Evolutionary conservation across 1,140 invertebrate genomes (phyloP).

Genomic region (Centruroides vittatus): DNA sequence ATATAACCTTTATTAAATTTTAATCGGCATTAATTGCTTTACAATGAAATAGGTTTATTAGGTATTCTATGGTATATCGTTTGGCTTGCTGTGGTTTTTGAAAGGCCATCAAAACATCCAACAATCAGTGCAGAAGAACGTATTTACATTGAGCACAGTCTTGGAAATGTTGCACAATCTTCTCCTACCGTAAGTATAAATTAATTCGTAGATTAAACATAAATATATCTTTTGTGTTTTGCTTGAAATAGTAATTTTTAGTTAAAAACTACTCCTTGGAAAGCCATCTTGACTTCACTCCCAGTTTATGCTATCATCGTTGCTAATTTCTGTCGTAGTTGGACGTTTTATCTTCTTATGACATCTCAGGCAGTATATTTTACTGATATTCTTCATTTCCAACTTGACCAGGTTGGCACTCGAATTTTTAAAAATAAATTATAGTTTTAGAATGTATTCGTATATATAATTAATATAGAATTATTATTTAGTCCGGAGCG

Average conservation of each 20-base stretch:
- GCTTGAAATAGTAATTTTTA: slow-evolving; percentile 20
- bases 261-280: slow-evolving; percentile 81
- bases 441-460: no score
- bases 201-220: neutral
- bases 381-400: slow-evolving; percentile 72
- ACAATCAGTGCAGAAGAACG: slow-evolving; percentile 80
- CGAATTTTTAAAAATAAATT: neutral
- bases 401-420: slow-evolving; percentile 65
- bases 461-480: no score
- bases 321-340: slow-evolving; percentile 97
- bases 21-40: neutral
- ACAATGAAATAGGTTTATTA: slow-evolving; percentile 17
- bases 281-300: slow-evolving; percentile 80
- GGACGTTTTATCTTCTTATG: slow-evolving; percentile 98
- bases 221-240: no score
- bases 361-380: slow-evolving; percentile 95
- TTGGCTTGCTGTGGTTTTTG: slow-evolving; percentile 88
- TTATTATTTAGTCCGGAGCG: slow-evolving; percentile 62
- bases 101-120: slow-evolving; percentile 86
- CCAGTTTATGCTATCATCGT: slow-evolving; percentile 94
- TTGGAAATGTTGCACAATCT: slow-evolving; percentile 51
- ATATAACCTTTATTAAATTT: no score
- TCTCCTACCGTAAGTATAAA: slow-evolving; percentile 18
- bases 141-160: slow-evolving; percentile 87
- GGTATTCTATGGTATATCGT: slow-evolving; percentile 61